These are phyloP conservation scores for Plodia interpunctella DNA, from an alignment of 1,140 invertebrate genomes.

Conservation along the genomic window DNA sequence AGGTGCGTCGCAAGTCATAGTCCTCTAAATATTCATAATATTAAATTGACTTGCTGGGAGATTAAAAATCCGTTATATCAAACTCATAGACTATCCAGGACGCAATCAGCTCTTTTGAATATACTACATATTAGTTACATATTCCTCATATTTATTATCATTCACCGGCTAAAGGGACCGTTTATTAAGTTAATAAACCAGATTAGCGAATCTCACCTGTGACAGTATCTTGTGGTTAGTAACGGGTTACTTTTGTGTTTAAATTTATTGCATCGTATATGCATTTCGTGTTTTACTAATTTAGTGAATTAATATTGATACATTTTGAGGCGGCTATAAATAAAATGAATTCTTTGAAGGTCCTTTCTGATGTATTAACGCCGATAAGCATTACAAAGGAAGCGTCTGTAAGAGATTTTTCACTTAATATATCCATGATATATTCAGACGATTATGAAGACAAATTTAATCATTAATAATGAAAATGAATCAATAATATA, in stretches of 20 bases:
- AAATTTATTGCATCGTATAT: neutral
- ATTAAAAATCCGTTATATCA: too few species aligned
- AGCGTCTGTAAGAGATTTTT: neutral
- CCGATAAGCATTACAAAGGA: neutral
- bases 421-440: neutral
- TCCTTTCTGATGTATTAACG: neutral
- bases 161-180: neutral
- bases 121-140: neutral
- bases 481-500: too few species aligned
- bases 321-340: neutral
- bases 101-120: too few species aligned
- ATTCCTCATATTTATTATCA: neutral
- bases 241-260: neutral
- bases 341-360: neutral
- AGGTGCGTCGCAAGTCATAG: too few species aligned
- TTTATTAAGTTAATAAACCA: neutral
- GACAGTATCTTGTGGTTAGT: neutral
- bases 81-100: too few species aligned
- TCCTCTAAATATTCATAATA: too few species aligned
- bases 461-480: too few species aligned
- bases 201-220: neutral
- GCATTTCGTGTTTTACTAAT: neutral
- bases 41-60: too few species aligned
- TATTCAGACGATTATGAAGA: neutral
- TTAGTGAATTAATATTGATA: conserved; percentile 3